Evolutionary conservation across 2,113 vertebrate species (phyloP), one percentile per base, ranked within the genome.

Genomic region (Dicrurus megarhynchus): DNA sequence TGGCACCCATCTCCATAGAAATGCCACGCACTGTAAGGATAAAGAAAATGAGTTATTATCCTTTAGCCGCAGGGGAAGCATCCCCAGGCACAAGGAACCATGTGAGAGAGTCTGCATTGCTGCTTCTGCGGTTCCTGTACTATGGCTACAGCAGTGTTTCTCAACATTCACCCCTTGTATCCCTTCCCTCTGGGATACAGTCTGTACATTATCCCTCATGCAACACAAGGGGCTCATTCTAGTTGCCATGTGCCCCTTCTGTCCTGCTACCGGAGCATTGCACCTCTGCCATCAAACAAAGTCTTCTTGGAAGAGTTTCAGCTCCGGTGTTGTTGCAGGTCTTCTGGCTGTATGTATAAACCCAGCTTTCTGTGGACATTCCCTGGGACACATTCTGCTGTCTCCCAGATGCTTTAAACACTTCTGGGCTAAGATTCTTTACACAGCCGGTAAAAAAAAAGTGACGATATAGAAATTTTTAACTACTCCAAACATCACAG

Each of bases 41-140:
- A 89, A 92, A 93, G 96, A 95, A 96, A 93, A 96, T 60, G 85
- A 90, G 86, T 93, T 90, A 90, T 97, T 96, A 96, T 93, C 69
- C 90, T 70, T 64, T 89, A 92, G 90, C 83, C 7, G 0, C 92
- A 84, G 87, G 88, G 88, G 92, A 88, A 96, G 82, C 68, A 60
- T 71, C 93, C 83, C 80, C 83, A 68, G 91, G 86, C 83, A 64
- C 37, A 78, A 80, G 80, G 76, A 93, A 92, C 93, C 96, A 93
- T 78, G 76, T 16, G 57, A 78, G 49, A 0, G 3, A 71, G 80
- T 28, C 85, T 47, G 86, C 92, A 94, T 96, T 94, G 86, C 92
- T 95, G 88, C 44, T 92, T 41, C 80, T 84, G 88, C 8, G 3
- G 44, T 75, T 81, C 84, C 80, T 64, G 49, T 87, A 27, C 93